Percentiles rank a stretch among this genome's conserved stretches.
Evolutionary conservation across 37 sponge, comb jelly and placozoan genomes (phyloP).

Genomic region (Theonella swinhoei): DNA sequence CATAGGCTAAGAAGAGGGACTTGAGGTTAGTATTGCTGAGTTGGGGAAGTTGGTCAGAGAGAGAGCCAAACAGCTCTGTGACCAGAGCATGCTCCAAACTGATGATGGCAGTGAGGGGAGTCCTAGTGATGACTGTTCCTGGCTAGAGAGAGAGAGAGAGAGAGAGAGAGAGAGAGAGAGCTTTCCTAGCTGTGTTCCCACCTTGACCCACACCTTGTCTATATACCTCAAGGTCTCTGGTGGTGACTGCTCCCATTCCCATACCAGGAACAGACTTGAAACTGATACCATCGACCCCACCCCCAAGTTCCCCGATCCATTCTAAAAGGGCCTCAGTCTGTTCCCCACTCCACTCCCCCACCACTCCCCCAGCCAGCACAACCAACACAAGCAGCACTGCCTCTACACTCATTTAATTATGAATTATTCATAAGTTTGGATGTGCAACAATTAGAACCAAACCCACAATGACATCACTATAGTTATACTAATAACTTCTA

Average conservation of each 20-base stretch:
- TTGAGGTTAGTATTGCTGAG: conserved; percentile 17
- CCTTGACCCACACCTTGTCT: neutral
- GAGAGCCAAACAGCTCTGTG: conserved; percentile 5
- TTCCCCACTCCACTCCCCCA: neutral
- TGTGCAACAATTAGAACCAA: no score
- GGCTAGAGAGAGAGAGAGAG: neutral
- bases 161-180: neutral
- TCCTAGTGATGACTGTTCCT: neutral
- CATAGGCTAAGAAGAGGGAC: conserved; percentile 21
- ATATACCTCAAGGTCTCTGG: neutral
- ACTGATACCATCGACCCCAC: neutral
- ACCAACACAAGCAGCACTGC: no score
- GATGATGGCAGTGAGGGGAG: conserved; percentile 21
- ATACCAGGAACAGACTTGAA: conserved; percentile 6
- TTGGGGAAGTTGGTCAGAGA: conserved; percentile 8
- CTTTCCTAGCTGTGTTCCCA: neutral
- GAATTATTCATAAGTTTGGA: no score
- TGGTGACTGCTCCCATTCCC: conserved; percentile 2
- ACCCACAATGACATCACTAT: no score
- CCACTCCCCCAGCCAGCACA: no score
- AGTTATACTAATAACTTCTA: no score
- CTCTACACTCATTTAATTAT: no score
- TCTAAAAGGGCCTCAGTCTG: neutral
- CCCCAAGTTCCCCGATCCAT: neutral
- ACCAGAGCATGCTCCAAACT: conserved; percentile 33